Percentiles rank a stretch among this genome's conserved stretches.
Evolutionary conservation across 2,797 vertebrate genomes (phyloP).

Genomic region (Syndactyla subalaris): DNA sequence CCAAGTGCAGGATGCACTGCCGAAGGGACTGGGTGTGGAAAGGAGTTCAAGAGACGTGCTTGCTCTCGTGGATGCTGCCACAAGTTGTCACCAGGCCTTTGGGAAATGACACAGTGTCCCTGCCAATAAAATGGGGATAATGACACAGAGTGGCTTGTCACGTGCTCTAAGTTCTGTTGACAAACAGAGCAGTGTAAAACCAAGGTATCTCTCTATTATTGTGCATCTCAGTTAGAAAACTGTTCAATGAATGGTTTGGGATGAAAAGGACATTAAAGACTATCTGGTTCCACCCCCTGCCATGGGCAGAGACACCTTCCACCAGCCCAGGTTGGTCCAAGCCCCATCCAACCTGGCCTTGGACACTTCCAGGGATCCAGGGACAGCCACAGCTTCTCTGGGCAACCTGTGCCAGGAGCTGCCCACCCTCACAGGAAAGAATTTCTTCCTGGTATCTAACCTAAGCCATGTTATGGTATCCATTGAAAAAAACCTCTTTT

Average conservation of each 20-base stretch:
- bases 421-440: not conserved
- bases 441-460: not conserved
- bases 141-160: accelerated
- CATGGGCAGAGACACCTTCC: not conserved
- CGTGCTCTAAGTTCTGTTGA: not conserved
- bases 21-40: accelerated
- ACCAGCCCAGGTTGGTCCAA: accelerated
- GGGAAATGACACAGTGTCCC: not conserved
- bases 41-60: not conserved
- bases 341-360: accelerated
- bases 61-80: not conserved
- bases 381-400: not conserved
- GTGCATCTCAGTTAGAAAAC: not conserved
- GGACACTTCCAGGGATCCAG: not conserved
- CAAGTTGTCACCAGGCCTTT: not conserved
- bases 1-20: not conserved
- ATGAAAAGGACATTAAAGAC: not conserved
- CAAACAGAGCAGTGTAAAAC: not conserved
- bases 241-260: not conserved
- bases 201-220: not conserved
- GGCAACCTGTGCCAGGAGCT: not conserved
- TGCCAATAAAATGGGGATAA: not conserved
- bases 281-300: not conserved
- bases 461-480: not conserved
- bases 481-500: not conserved